Conservation (phyloP, 1,140 invertebrate genomes). For the Microplitis mediator region DNA sequence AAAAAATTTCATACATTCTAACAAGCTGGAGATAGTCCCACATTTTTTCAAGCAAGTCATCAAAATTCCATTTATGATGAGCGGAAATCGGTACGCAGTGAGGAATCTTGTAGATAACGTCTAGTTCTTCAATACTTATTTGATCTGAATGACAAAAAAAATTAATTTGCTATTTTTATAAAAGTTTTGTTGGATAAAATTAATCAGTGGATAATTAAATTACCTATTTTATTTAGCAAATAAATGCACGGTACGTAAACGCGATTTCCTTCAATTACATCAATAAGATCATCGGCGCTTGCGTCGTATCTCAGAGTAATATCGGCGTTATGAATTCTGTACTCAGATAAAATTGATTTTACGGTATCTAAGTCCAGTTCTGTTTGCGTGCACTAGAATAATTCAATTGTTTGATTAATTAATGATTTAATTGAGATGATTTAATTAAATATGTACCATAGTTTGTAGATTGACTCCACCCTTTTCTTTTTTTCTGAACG, state of each 20-base stretch:
- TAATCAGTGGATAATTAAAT: slow-evolving; percentile 14
- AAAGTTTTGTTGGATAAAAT: neutral
- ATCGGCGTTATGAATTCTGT: slow-evolving; percentile 98
- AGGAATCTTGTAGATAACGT: slow-evolving; percentile 99
- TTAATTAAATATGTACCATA: slow-evolving; percentile 66
- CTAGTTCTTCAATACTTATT: slow-evolving; percentile 89
- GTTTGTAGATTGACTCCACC: slow-evolving; percentile 89
- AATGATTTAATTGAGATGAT: neutral
- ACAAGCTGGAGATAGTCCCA: slow-evolving; percentile 97
- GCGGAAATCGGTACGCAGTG: slow-evolving; percentile 99
- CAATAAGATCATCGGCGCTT: slow-evolving; percentile 97
- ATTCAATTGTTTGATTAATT: slow-evolving; percentile 14
- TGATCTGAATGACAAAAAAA: slow-evolving; percentile 3
- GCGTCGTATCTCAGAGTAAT: slow-evolving; percentile 94
- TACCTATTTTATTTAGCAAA: slow-evolving; percentile 97
- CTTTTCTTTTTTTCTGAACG: slow-evolving; percentile 97
- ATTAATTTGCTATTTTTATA: neutral
- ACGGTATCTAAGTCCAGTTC: slow-evolving; percentile 96
- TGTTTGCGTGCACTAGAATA: slow-evolving; percentile 80
- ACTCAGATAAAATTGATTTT: slow-evolving; percentile 95
- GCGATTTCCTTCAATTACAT: slow-evolving; percentile 98
- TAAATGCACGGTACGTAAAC: slow-evolving; percentile 99
- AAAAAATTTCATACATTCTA: slow-evolving; percentile 76
- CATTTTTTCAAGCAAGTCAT: slow-evolving; percentile 98
- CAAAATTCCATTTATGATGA: slow-evolving; percentile 99